Conservation (phyloP, 2,888 invertebrate species). For the Eurois occulta region DNA sequence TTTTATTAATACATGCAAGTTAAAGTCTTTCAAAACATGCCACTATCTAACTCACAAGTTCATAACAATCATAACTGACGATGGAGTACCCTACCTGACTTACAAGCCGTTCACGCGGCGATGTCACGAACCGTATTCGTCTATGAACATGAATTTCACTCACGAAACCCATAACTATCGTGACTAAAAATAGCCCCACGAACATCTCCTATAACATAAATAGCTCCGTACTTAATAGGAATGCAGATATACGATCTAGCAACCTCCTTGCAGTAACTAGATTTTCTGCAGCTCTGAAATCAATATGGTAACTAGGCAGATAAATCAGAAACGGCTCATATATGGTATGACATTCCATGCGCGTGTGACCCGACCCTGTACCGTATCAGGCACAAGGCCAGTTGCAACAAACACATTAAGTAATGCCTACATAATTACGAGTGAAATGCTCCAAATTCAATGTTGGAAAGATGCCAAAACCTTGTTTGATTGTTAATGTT, state of each 20-base stretch:
- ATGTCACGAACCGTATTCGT: slow-evolving; percentile 38
- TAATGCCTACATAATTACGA: slow-evolving; percentile 54
- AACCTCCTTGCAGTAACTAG: slow-evolving; percentile 13
- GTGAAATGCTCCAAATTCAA: slow-evolving; percentile 40
- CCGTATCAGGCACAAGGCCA: slow-evolving; percentile 74
- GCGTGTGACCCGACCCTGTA: slow-evolving; percentile 75
- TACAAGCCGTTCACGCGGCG: slow-evolving; percentile 14
- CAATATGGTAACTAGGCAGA: slow-evolving; percentile 41
- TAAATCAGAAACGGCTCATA: slow-evolving; percentile 51
- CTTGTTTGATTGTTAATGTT: slow-evolving; percentile 28
- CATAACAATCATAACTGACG: background rate
- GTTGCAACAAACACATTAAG: slow-evolving; percentile 61
- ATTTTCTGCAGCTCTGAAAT: slow-evolving; percentile 45
- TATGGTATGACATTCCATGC: slow-evolving; percentile 64
- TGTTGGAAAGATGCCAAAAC: slow-evolving; percentile 40
- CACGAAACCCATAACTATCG: slow-evolving; percentile 35
- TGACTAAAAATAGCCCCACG: slow-evolving; percentile 27
- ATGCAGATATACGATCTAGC: slow-evolving; percentile 30
- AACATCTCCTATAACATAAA: slow-evolving; percentile 30
- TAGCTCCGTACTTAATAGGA: slow-evolving; percentile 18
- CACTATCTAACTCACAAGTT: background rate
- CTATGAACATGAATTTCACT: slow-evolving; percentile 30
- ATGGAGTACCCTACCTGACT: background rate
- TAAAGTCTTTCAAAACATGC: background rate
- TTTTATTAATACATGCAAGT: no score